Evolutionary conservation across 2,888 invertebrate genomes (phyloP), one percentile per base, ranked within the genome.

Genomic region (Catocala nupta): DNA sequence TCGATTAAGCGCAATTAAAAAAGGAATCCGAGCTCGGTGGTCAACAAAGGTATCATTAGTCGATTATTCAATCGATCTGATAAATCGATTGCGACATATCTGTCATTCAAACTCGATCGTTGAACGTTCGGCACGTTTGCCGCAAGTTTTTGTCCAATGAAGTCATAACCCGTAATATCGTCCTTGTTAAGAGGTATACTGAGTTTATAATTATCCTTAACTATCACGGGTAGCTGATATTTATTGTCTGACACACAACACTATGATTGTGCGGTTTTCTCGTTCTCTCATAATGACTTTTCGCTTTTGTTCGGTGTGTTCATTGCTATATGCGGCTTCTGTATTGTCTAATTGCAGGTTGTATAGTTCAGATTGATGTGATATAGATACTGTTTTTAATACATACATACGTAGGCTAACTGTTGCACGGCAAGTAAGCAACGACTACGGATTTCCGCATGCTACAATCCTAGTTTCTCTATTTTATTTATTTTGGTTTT

Each of bases 111-210:
- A 64, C 71, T 62, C 64, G 73, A 68, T 72, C 63, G 73, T 65
- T 65, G 77, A 76, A 75, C 63, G 77, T 73, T 80, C 81, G 84
- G 83, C 80, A 72, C 77, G 80, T 82, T 81, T 81, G 77, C 71
- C 67, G 72, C 69, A 72, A 82, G 84, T 86, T 84, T 85, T 87
- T 87, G 83, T 75, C 45, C 63, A 78, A 70, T 90, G 89, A 89
- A 84, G 84, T 89, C 89, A 88, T 84, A 82, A 68, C 72, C 77
- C 77, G 71, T 84, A 84, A 85, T 81, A 84, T 71, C 76, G 69
- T 74, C 75, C 71, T 77, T 74, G 76, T 82, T 83, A 84, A 81
- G 81, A 78, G 65, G 68, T 56, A 65, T 74, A 73, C 56, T 55
- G 57, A 25, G 33, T 44, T 50, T 63, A 61, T 66, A 63, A 52